Evolutionary conservation across 2,113 vertebrate species (phyloP).

Genomic region (Crotalus tigris): DNA sequence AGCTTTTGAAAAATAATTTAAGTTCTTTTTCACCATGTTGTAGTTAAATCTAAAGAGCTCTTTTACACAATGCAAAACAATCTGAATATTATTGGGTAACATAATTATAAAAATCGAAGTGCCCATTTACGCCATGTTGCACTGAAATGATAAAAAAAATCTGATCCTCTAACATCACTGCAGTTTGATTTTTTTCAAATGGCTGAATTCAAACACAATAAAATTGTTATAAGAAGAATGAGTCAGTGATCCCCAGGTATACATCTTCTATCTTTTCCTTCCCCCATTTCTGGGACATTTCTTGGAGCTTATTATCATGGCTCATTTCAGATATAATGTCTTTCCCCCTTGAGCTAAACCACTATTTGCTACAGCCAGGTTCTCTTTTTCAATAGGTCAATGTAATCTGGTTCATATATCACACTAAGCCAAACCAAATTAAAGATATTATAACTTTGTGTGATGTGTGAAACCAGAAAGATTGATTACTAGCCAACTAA

Average conservation of each 20-base stretch:
- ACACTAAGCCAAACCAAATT: not conserved
- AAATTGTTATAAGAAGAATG: not conserved
- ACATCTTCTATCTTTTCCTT: not conserved
- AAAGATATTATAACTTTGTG: not conserved
- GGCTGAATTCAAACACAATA: not conserved
- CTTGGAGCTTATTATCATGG: not conserved
- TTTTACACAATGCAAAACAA: not conserved
- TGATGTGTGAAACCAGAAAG: not conserved
- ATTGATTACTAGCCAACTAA: not conserved
- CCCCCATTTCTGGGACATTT: not conserved
- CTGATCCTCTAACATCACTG: not conserved
- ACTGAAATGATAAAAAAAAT: not conserved
- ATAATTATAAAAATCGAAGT: not conserved
- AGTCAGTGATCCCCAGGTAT: not conserved
- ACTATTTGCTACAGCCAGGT: not conserved
- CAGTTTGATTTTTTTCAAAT: not conserved
- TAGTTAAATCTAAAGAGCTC: not conserved
- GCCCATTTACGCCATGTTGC: not conserved
- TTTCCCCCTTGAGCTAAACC: not conserved
- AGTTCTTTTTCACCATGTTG: not conserved
- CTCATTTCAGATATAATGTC: not conserved
- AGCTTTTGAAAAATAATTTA: not conserved
- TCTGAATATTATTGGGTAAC: not conserved
- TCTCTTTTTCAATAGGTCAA: not conserved
- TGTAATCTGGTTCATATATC: not conserved